Conservation (phyloP, 2,888 invertebrate species). For the Ypsolopha scabrella region DNA sequence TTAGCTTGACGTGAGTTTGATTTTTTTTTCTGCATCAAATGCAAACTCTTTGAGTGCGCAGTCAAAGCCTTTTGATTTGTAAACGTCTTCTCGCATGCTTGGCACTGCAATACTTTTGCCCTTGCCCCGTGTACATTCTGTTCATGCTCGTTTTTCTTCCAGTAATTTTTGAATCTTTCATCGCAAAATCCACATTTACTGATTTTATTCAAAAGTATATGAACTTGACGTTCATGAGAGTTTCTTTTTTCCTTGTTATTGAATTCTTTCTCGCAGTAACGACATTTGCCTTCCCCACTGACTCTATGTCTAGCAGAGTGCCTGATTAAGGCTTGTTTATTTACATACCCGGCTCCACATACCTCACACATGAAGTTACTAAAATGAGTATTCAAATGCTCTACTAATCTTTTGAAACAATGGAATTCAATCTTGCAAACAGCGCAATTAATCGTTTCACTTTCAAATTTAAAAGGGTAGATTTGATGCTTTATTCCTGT, state of each 20-base stretch:
- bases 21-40: constrained; percentile 26
- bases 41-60: constrained; percentile 41
- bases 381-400: constrained; percentile 33
- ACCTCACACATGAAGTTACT: constrained; percentile 28
- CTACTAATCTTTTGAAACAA: constrained; percentile 28
- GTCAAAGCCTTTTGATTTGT: constrained; percentile 56
- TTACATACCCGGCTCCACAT: constrained; percentile 32
- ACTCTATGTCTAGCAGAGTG: constrained; percentile 34
- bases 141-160: constrained; percentile 45
- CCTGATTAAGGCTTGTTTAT: constrained; percentile 19
- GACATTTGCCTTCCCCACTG: constrained; percentile 33
- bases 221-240: constrained; percentile 47
- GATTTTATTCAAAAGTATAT: constrained; percentile 21
- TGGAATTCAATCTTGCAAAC: constrained; percentile 23
- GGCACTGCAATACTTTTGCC: constrained; percentile 43
- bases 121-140: constrained; percentile 41
- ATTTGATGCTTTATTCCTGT: constrained; percentile 31
- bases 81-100: constrained; percentile 55
- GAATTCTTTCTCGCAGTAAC: constrained; percentile 49
- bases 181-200: constrained; percentile 39
- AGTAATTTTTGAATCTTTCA: constrained; percentile 44
- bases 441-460: constrained; percentile 23
- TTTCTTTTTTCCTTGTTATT: constrained; percentile 44
- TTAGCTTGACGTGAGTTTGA: too few relatives aligned
- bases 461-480: constrained; percentile 29